These are phyloP conservation scores for Macaria liturata DNA, from an alignment of 2,888 invertebrate species.

Conservation along the genomic window DNA sequence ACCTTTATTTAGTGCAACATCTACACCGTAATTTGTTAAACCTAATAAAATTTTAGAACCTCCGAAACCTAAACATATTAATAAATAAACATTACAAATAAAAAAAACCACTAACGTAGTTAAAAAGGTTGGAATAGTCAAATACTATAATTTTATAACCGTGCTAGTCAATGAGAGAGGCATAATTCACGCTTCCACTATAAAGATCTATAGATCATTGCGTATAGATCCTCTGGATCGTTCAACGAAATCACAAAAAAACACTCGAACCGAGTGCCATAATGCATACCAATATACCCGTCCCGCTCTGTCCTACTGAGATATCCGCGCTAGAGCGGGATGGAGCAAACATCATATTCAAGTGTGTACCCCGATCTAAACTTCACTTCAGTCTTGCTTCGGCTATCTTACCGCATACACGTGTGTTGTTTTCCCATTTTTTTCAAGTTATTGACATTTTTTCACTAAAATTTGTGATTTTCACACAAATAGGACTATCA, in stretches of 20 bases:
- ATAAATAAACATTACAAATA: constrained; percentile 30
- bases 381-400: constrained; percentile 53
- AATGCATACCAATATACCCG: constrained; percentile 74
- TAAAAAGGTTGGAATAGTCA: constrained; percentile 31
- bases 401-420: constrained; percentile 29
- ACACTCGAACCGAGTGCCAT: constrained; percentile 60
- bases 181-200: constrained; percentile 72
- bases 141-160: constrained; percentile 40
- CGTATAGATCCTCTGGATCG: constrained; percentile 62
- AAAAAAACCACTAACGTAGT: constrained; percentile 26
- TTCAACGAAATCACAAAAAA: constrained; percentile 80
- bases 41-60: constrained; percentile 26
- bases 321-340: constrained; percentile 43
- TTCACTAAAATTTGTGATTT: constrained; percentile 26
- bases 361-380: constrained; percentile 43
- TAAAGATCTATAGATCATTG: constrained; percentile 71
- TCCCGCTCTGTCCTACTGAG: constrained; percentile 44
- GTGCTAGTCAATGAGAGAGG: constrained; percentile 45
- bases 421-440: constrained; percentile 10
- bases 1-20: constrained; percentile 16
- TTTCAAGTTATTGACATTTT: constrained; percentile 7
- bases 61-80: constrained; percentile 19
- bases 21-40: constrained; percentile 19
- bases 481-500: constrained; percentile 2
- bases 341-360: constrained; percentile 54